Percentiles rank a stretch among this genome's conserved stretches.
Conservation (phyloP, 2,113 vertebrate genomes). For the Columba janthina region DNA sequence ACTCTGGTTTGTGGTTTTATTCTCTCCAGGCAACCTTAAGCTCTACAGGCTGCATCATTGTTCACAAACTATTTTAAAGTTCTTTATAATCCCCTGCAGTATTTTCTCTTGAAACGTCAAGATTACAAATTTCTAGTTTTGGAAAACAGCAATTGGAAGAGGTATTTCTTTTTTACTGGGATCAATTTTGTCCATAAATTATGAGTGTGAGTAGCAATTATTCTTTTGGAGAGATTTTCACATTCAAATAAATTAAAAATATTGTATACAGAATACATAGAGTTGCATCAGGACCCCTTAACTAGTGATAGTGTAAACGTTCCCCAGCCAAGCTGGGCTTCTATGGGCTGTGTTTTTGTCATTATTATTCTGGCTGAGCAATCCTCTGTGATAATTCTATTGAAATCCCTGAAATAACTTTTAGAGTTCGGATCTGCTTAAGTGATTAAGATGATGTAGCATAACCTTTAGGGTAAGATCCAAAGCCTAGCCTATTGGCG, state of each 20-base stretch:
- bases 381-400: background rate
- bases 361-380: background rate
- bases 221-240: background rate
- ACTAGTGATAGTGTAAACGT: fast-evolving
- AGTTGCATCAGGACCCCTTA: background rate
- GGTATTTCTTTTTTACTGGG: background rate
- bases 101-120: background rate
- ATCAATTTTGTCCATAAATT: background rate
- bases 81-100: background rate
- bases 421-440: background rate
- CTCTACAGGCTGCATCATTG: background rate
- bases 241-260: background rate
- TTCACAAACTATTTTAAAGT: background rate
- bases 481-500: background rate
- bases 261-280: background rate
- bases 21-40: background rate
- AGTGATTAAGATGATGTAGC: background rate
- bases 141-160: background rate
- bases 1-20: background rate
- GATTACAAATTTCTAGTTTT: background rate
- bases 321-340: background rate
- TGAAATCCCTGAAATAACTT: background rate
- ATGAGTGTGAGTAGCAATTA: background rate
- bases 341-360: background rate
- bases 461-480: background rate